These are phyloP conservation scores for Pachliopta kotzebuea DNA, from an alignment of 2,888 invertebrate genomes.

Conservation along the genomic window DNA sequence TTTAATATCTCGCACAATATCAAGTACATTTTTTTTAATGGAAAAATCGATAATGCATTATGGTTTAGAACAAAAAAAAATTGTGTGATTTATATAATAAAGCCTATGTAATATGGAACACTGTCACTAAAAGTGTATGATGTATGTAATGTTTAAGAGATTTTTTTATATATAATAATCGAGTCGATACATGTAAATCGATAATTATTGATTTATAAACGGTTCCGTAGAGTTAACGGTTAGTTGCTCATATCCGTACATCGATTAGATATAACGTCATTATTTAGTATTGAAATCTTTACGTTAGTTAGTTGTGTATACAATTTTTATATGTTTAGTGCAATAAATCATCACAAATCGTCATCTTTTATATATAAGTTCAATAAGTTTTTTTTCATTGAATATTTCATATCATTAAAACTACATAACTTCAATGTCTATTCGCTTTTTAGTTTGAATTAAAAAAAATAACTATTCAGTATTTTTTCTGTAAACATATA, in stretches of 20 bases:
- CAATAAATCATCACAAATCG: slow-evolving; percentile 26
- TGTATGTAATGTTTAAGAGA: slow-evolving; percentile 13
- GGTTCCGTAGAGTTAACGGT: slow-evolving; percentile 33
- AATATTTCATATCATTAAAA: slow-evolving; percentile 19
- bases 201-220: slow-evolving; percentile 27
- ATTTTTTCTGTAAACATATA: background rate
- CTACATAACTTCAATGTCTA: background rate
- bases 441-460: background rate
- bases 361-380: slow-evolving; percentile 1
- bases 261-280: slow-evolving; percentile 53
- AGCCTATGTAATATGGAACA: slow-evolving; percentile 15
- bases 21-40: slow-evolving; percentile 18
- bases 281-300: slow-evolving; percentile 33
- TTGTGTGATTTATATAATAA: slow-evolving; percentile 18
- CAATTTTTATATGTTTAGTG: slow-evolving; percentile 23
- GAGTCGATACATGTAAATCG: slow-evolving; percentile 6
- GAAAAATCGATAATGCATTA: background rate
- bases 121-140: slow-evolving; percentile 28
- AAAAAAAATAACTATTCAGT: background rate
- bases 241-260: slow-evolving; percentile 68
- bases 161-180: slow-evolving; percentile 16
- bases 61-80: slow-evolving; percentile 4
- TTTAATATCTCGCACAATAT: slow-evolving; percentile 20
- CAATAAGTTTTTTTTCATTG: slow-evolving; percentile 10
- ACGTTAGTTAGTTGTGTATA: slow-evolving; percentile 28